Percentiles rank a stretch among this genome's conserved stretches.
These are phyloP conservation scores for Andricus quercusramuli DNA, from an alignment of 2,888 invertebrate species.

Conservation along the genomic window DNA sequence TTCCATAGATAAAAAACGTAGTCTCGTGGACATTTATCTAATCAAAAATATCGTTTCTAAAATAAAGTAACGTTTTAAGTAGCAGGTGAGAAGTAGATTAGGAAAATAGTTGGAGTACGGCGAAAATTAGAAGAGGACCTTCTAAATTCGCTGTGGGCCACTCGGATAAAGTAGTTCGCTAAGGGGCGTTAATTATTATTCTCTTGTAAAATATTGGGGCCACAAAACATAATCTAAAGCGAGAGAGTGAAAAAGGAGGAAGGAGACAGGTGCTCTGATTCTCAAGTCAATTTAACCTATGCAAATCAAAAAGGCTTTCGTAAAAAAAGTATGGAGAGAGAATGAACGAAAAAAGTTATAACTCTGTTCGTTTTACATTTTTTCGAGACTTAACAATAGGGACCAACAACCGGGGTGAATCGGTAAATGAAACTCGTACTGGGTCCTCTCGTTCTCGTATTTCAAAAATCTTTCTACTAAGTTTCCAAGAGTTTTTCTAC, in stretches of 20 bases:
- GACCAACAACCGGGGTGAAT: constrained; percentile 64
- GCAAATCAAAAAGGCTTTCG: constrained; percentile 56
- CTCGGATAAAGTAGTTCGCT: constrained; percentile 44
- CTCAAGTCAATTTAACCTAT: constrained; percentile 59
- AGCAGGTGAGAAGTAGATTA: constrained; percentile 26
- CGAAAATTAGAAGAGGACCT: constrained; percentile 44
- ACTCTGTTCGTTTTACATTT: constrained; percentile 55
- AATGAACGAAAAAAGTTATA: constrained; percentile 53
- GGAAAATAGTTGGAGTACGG: constrained; percentile 41
- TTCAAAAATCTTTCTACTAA: constrained; percentile 30
- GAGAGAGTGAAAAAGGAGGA: constrained; percentile 48
- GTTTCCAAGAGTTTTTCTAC: neutral
- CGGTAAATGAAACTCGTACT: constrained; percentile 53
- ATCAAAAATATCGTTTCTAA: constrained; percentile 67
- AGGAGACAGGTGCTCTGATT: constrained; percentile 69
- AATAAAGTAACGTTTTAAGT: constrained; percentile 44
- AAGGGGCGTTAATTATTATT: constrained; percentile 34
- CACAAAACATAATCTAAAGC: constrained; percentile 74
- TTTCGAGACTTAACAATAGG: constrained; percentile 66
- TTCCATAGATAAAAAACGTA: constrained; percentile 72
- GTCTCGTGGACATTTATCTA: constrained; percentile 61
- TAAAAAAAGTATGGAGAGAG: constrained; percentile 47
- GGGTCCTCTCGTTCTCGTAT: constrained; percentile 63
- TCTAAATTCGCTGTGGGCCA: constrained; percentile 50
- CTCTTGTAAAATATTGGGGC: constrained; percentile 73